Percentiles rank a stretch among this genome's conserved stretches.
phyloP scores from a whole-genome alignment of 2,888 invertebrate genomes.

The Nematopogon swammerdamellus region DNA sequence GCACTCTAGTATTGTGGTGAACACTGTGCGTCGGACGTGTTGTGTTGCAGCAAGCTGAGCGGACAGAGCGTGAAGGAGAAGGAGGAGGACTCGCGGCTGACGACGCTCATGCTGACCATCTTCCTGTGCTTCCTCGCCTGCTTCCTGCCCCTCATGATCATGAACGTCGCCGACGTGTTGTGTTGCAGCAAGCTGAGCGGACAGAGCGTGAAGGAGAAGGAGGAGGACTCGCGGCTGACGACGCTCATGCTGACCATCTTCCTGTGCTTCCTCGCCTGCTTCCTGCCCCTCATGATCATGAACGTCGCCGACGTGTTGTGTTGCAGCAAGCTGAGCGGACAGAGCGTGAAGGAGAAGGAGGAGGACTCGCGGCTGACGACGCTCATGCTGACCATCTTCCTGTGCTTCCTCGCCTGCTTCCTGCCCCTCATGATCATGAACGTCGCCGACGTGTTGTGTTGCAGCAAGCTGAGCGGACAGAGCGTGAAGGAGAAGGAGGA shows the following conservation, averaged over 20 bases:
- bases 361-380: slow-evolving; percentile 81
- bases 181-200: slow-evolving; percentile 44
- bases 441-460: no score
- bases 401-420: slow-evolving; percentile 83
- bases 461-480: slow-evolving; percentile 48
- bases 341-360: slow-evolving; percentile 47
- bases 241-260: slow-evolving; percentile 86
- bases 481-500: slow-evolving; percentile 58
- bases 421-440: slow-evolving; percentile 85
- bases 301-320: no score
- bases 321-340: slow-evolving; percentile 46
- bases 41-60: slow-evolving; percentile 38
- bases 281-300: slow-evolving; percentile 86
- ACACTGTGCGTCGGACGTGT: no score
- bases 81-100: slow-evolving; percentile 75
- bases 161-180: no score
- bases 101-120: slow-evolving; percentile 83
- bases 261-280: slow-evolving; percentile 80
- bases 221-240: slow-evolving; percentile 78
- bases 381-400: slow-evolving; percentile 84
- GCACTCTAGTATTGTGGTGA: no score
- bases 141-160: slow-evolving; percentile 85
- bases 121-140: slow-evolving; percentile 83
- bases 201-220: slow-evolving; percentile 46
- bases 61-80: slow-evolving; percentile 48